Evolutionary conservation across 1,140 invertebrate genomes (phyloP).

Genomic region (Laupala kohalensis): DNA sequence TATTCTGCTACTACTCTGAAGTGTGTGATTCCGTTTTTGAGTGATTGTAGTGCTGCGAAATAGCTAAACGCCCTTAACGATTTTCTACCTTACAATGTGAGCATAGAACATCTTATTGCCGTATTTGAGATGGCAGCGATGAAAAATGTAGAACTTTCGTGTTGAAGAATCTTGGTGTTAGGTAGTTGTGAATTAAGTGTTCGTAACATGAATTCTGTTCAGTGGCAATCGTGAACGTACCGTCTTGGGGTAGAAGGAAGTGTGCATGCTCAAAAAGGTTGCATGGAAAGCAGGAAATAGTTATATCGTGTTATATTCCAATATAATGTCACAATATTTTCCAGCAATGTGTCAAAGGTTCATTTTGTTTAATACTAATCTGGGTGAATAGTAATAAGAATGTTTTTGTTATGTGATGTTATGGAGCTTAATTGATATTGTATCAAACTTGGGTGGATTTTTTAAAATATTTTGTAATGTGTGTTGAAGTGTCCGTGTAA

Average conservation of each 20-base stretch:
- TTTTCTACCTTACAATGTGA: constrained; percentile 31
- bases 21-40: not conserved
- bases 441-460: too few relatives aligned
- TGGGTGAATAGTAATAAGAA: too few relatives aligned
- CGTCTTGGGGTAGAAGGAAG: not conserved
- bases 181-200: not conserved
- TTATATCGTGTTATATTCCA: not conserved
- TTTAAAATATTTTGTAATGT: too few relatives aligned
- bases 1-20: not conserved
- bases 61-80: constrained; percentile 36
- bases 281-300: not conserved
- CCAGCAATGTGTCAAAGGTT: too few relatives aligned
- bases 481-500: too few relatives aligned
- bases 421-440: too few relatives aligned
- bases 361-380: too few relatives aligned
- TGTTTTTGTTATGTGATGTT: too few relatives aligned
- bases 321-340: too few relatives aligned
- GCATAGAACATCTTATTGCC: constrained; percentile 23
- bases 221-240: not conserved
- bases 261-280: not conserved
- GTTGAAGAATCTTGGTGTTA: not conserved
- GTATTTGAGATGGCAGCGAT: constrained; percentile 12
- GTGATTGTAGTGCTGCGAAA: not conserved
- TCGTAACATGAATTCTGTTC: not conserved
- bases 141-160: not conserved